Evolutionary conservation across 2,797 vertebrate genomes (phyloP).

Genomic region (Galaxias olidus): DNA sequence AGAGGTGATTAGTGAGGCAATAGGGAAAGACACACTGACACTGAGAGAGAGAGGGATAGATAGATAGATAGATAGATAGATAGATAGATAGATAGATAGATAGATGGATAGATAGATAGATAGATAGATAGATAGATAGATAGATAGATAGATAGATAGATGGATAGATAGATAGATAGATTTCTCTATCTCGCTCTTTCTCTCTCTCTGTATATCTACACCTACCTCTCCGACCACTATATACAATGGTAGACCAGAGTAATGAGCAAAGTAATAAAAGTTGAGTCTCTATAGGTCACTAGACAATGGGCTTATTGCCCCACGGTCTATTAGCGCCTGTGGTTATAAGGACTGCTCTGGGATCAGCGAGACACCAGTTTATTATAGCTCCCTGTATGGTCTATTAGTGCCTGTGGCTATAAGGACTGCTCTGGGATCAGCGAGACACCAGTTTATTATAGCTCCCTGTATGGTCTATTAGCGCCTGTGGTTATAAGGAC

Average conservation of each 20-base stretch:
- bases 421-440: no score
- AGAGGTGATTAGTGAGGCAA: neutral
- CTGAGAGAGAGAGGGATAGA: neutral
- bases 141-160: no score
- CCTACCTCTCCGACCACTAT: no score
- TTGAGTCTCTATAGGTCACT: constrained; percentile 14
- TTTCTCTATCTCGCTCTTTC: no score
- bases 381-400: no score
- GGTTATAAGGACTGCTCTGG: no score
- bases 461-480: constrained; percentile 46
- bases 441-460: no score
- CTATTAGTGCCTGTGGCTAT: no score
- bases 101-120: neutral
- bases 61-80: neutral
- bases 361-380: no score
- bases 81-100: neutral
- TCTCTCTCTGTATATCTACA: no score
- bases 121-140: neutral
- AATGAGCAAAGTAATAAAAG: constrained; percentile 34
- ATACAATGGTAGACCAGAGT: constrained; percentile 22
- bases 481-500: no score
- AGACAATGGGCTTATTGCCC: constrained; percentile 38
- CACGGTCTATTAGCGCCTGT: constrained; percentile 45
- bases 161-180: no score
- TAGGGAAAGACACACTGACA: neutral